phyloP scores from a whole-genome alignment of 2,888 invertebrate species.

The Morinoia aosen region DNA sequence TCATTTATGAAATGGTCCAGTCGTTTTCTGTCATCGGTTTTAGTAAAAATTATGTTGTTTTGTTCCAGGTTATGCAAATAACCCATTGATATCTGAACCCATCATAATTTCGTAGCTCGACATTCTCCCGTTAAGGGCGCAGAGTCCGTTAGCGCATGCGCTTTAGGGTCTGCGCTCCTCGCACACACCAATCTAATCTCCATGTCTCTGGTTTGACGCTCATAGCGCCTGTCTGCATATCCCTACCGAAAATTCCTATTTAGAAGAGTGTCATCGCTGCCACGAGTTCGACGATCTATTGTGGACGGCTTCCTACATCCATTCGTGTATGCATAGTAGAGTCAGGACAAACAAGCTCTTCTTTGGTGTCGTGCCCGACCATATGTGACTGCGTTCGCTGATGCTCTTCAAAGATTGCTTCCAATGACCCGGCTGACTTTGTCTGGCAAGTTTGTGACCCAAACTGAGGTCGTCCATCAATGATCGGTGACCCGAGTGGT shows the following conservation, averaged over 20 bases:
- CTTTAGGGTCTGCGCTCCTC: background rate
- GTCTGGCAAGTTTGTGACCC: constrained; percentile 42
- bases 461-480: constrained; percentile 49
- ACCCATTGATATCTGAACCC: background rate
- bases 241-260: background rate
- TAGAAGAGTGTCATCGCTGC: background rate
- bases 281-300: background rate
- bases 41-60: background rate
- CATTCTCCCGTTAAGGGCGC: background rate
- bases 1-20: background rate
- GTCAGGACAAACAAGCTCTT: constrained; percentile 20
- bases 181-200: background rate
- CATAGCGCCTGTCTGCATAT: background rate
- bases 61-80: background rate
- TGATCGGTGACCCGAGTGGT: constrained; percentile 28
- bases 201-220: background rate
- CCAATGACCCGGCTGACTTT: background rate
- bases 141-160: background rate
- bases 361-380: background rate
- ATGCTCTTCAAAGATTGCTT: constrained; percentile 40
- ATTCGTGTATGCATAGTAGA: background rate
- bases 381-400: constrained; percentile 23
- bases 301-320: background rate
- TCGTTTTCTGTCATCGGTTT: background rate
- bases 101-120: background rate